Evolutionary conservation across 2,888 invertebrate genomes (phyloP), one percentile per base, ranked within the genome.

Genomic region (Drosophila mimica): DNA sequence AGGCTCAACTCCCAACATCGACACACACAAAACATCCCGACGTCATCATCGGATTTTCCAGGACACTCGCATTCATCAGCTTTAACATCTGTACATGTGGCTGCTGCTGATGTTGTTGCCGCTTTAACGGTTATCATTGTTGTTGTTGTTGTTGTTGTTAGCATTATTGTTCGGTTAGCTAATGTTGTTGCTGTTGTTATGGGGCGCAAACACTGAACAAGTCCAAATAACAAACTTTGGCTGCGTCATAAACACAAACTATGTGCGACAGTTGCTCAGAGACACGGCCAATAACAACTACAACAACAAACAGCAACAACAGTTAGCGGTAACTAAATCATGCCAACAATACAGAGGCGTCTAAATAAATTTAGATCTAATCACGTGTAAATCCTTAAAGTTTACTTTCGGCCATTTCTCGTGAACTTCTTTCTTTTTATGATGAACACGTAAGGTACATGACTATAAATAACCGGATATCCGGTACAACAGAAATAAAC

Each of bases 371-470:
- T 80, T 70, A 74, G 67, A 74, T 78, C 70, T 82, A 83, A 83
- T 82, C 81, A 83, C 76, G 83, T 72, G 83, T 65, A 82, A 82
- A 82, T 83, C 83, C 83, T 74, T 85, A 61, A 76, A 81, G 74
- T 83, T 85, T 74, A 75, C 73, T 74, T 58, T 70, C 60, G 43
- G 56, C 67, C 57, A 63, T 82, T 78, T 73, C 67, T 31, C 58
- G 17, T 17, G 30, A 36, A 48, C 52, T 48, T 60, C n/a, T 54
- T 43, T 46, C n/a, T 54, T 43, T 46, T 51, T 62, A 66, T 51
- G 61, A 71, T 70, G 58, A 68, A 49, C 68, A 67, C 68, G 60
- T 66, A 58, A 67, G 40, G 58, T 64, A 57, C 57, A 58, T 30
- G 59, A n/a, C 53, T 48, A 75, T 61, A 76, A 80, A 80, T 62